Evolutionary conservation across 1,140 invertebrate species (phyloP).

Genomic region (Bombus consobrinus): DNA sequence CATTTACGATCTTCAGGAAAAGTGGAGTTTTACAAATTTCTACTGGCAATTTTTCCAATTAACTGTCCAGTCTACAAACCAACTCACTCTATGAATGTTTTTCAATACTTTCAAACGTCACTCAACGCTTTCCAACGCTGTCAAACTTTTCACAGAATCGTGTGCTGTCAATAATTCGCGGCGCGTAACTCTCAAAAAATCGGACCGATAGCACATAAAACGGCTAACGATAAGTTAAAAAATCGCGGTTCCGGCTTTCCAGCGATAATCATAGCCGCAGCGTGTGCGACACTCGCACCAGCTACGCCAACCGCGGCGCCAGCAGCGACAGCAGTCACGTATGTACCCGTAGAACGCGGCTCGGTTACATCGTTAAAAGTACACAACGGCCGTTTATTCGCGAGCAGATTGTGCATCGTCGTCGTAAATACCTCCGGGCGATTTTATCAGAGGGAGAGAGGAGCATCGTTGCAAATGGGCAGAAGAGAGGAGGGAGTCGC

Average conservation of each 20-base stretch:
- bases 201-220: background rate
- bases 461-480: background rate
- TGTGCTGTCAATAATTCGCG: background rate
- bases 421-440: conserved; percentile 73
- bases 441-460: conserved; percentile 69
- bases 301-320: background rate
- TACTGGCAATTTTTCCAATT: background rate
- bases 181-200: background rate
- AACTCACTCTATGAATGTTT: too few species aligned
- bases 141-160: too few species aligned
- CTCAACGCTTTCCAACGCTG: background rate
- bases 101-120: background rate
- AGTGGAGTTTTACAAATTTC: background rate
- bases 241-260: background rate
- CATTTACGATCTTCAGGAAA: background rate
- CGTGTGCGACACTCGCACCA: background rate
- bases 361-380: conserved; percentile 62
- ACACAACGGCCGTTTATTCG: conserved; percentile 63
- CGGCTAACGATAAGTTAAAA: background rate
- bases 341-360: conserved; percentile 7
- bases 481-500: conserved; percentile 6
- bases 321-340: background rate
- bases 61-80: too few species aligned
- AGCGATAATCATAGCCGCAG: conserved; percentile 20
- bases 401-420: conserved; percentile 72